Percentiles rank a stretch among this genome's conserved stretches.
These are phyloP conservation scores for Cochlearius cochlearius DNA, from an alignment of 2,113 vertebrate genomes.

Conservation along the genomic window DNA sequence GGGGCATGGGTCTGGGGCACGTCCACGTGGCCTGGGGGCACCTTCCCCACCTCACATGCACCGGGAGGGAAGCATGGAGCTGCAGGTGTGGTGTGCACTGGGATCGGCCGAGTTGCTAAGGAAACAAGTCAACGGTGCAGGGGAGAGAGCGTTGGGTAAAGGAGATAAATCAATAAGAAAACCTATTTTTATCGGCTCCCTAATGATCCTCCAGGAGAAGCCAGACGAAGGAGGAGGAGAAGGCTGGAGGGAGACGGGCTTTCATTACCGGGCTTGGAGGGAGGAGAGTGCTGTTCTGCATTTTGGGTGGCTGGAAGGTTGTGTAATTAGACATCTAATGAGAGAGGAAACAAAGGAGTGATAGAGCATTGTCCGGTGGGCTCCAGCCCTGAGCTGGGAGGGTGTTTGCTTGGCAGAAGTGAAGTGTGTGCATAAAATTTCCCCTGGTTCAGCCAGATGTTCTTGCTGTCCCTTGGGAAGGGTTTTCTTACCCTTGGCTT, in stretches of 20 bases:
- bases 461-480: background rate
- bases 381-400: background rate
- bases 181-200: conserved; percentile 79
- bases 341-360: background rate
- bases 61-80: background rate
- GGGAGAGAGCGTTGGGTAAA: conserved; percentile 70
- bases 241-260: conserved; percentile 2
- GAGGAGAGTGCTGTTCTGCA: background rate
- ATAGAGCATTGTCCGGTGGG: background rate
- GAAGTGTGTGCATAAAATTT: background rate
- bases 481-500: background rate
- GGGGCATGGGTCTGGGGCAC: no score
- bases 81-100: conserved; percentile 56
- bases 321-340: background rate
- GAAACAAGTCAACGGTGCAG: conserved; percentile 73
- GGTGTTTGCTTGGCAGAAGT: background rate
- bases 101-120: conserved; percentile 72
- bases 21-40: background rate
- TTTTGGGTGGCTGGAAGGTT: conserved; percentile 27
- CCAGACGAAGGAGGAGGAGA: conserved; percentile 48
- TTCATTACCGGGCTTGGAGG: conserved; percentile 22
- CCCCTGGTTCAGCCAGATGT: background rate
- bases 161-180: conserved; percentile 79
- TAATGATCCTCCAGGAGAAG: conserved; percentile 70
- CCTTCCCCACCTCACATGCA: background rate